A percentile compares a stretch with the other conserved stretches of the same genome.
phyloP scores from a whole-genome alignment of 1,140 invertebrate species.

The Caerostris darwini region DNA sequence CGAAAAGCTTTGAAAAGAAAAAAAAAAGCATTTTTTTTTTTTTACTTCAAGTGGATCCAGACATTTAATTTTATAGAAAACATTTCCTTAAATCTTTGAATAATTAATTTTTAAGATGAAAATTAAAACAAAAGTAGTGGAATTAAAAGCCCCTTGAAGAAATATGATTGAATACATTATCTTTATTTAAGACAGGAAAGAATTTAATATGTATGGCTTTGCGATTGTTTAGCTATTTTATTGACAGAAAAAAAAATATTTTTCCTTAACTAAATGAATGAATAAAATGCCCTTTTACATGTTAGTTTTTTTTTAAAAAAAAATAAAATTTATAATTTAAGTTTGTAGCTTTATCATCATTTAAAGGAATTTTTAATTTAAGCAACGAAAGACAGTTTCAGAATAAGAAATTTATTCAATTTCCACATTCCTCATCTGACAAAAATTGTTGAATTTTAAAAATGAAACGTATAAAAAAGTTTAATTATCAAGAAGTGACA shows the following conservation, averaged over 20 bases:
- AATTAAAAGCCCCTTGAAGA: constrained; percentile 46
- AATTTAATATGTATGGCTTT: constrained; percentile 5
- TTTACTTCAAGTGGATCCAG: neutral
- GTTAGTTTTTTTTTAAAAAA: neutral
- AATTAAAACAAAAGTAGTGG: constrained; percentile 1
- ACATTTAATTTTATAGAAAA: constrained; percentile 42
- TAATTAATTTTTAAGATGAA: constrained; percentile 44
- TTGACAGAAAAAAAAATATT: neutral
- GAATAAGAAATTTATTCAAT: constrained; percentile 44
- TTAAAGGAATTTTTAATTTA: constrained; percentile 40
- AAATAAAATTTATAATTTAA: neutral
- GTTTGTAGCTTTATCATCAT: neutral
- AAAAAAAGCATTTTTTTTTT: neutral
- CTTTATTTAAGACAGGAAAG: neutral
- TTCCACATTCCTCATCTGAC: constrained; percentile 24
- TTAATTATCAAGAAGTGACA: constrained; percentile 57
- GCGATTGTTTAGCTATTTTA: constrained; percentile 38
- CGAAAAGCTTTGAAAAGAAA: constrained; percentile 33
- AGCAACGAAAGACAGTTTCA: neutral
- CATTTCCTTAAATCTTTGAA: neutral
- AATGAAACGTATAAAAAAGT: constrained; percentile 33
- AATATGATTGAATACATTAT: constrained; percentile 52
- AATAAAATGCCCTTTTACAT: neutral
- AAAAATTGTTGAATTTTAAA: neutral
- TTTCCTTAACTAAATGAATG: constrained; percentile 26